Evolutionary conservation across 2,797 vertebrate species (phyloP).

Genomic region (Syndactyla subalaris): DNA sequence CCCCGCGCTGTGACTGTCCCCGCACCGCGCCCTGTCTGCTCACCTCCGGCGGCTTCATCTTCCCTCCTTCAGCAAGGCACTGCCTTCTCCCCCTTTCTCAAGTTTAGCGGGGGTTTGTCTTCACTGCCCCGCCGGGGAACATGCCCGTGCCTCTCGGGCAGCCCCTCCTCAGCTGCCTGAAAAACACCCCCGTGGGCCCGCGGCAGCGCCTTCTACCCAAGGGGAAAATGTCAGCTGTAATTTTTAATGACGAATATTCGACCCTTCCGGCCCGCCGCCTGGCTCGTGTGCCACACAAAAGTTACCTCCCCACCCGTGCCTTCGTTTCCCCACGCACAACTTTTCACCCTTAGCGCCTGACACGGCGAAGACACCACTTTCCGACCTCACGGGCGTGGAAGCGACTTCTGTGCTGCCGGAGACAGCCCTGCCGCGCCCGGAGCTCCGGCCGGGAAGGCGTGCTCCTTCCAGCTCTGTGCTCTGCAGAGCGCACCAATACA

Average conservation of each 20-base stretch:
- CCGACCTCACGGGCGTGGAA: fast-evolving
- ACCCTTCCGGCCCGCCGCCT: neutral
- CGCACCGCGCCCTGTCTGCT: no score
- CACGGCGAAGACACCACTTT: fast-evolving
- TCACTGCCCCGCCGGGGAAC: neutral
- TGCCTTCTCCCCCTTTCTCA: neutral
- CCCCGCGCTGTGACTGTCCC: no score
- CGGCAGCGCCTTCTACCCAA: neutral
- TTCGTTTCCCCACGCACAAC: neutral
- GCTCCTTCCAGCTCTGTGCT: neutral
- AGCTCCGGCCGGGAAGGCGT: neutral
- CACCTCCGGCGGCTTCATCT: no score
- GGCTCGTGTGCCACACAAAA: neutral
- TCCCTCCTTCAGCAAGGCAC: fast-evolving
- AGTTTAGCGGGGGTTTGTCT: neutral
- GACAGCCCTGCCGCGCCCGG: fast-evolving
- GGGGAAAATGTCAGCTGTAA: neutral
- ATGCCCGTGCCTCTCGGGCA: fast-evolving
- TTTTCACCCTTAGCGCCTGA: neutral
- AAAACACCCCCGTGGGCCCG: neutral
- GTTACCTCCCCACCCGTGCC: neutral
- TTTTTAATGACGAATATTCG: neutral
- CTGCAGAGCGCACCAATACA: fast-evolving
- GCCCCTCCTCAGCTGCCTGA: neutral
- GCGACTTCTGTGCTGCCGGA: neutral